Evolutionary conservation across 2,888 invertebrate species (phyloP).

Genomic region (Miltochrista miniata): DNA sequence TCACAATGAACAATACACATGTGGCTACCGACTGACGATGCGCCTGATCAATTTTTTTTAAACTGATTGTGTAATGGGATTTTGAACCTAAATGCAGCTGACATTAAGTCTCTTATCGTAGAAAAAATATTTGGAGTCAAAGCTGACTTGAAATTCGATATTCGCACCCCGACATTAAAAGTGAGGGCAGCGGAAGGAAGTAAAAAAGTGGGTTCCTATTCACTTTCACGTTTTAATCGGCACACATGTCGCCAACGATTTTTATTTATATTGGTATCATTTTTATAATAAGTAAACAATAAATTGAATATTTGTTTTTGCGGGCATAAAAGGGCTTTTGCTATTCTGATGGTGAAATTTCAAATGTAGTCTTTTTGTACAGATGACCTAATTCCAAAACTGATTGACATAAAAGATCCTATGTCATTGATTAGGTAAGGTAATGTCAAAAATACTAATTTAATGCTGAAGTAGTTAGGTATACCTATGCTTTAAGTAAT

Average conservation of each 20-base stretch:
- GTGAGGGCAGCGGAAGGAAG: slow-evolving; percentile 81
- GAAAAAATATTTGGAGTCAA: slow-evolving; percentile 10
- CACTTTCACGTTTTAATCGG: slow-evolving; percentile 76
- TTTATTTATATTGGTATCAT: slow-evolving; percentile 28
- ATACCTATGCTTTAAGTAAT: no score
- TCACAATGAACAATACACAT: slow-evolving; percentile 76
- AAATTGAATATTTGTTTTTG: not conserved
- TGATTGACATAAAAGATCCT: no score
- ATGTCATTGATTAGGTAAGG: no score
- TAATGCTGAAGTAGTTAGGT: no score
- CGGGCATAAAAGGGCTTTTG: no score
- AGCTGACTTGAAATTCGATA: slow-evolving; percentile 73
- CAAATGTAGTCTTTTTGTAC: no score
- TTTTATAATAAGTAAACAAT: slow-evolving; percentile 23
- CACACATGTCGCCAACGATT: slow-evolving; percentile 64
- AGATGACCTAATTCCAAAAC: no score
- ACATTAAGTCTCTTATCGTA: slow-evolving; percentile 26
- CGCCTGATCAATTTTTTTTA: slow-evolving; percentile 50
- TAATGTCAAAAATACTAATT: no score
- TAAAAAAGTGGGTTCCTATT: slow-evolving; percentile 75
- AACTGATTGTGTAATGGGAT: slow-evolving; percentile 10
- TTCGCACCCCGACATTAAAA: slow-evolving; percentile 76
- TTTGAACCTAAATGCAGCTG: slow-evolving; percentile 32
- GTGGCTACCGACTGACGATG: slow-evolving; percentile 77
- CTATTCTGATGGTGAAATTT: no score